Evolutionary conservation across 2,797 vertebrate genomes (phyloP).

Genomic region (Cottoperca gobio): DNA sequence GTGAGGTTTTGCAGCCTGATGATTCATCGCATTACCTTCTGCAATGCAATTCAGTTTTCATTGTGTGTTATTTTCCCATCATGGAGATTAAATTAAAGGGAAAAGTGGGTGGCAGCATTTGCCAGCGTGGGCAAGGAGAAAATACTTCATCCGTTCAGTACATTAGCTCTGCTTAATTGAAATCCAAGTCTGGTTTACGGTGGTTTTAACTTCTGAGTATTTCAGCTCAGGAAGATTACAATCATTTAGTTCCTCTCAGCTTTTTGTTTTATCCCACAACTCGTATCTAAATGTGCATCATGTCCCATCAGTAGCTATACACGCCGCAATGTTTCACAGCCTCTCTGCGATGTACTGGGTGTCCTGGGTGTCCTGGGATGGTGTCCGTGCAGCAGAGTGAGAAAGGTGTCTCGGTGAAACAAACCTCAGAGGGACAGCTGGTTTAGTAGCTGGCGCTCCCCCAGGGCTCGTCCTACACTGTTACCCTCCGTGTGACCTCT

Average conservation of each 20-base stretch:
- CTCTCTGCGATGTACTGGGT: slow-evolving; percentile 23
- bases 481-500: slow-evolving; percentile 52
- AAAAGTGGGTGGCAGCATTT: slow-evolving; percentile 31
- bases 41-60: slow-evolving; percentile 48
- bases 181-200: slow-evolving; percentile 33
- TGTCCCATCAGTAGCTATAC: not conserved
- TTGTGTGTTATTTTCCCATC: slow-evolving; percentile 61
- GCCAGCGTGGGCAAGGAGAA: slow-evolving; percentile 21
- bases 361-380: slow-evolving; percentile 13
- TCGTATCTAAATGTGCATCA: not conserved
- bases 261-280: not conserved
- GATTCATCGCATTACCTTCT: slow-evolving; percentile 57
- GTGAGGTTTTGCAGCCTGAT: slow-evolving; percentile 40
- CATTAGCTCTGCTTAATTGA: slow-evolving; percentile 58
- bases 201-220: slow-evolving; percentile 33
- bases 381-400: slow-evolving; percentile 26
- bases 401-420: slow-evolving; percentile 32
- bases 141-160: slow-evolving; percentile 28
- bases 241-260: slow-evolving; percentile 12
- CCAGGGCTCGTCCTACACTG: slow-evolving; percentile 27
- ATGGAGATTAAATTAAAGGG: slow-evolving; percentile 48
- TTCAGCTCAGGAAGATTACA: slow-evolving; percentile 29
- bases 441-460: slow-evolving; percentile 42
- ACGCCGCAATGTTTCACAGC: slow-evolving; percentile 16
- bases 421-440: slow-evolving; percentile 57